phyloP scores from a whole-genome alignment of 2,888 invertebrate species.

The Hetaerina titia region DNA sequence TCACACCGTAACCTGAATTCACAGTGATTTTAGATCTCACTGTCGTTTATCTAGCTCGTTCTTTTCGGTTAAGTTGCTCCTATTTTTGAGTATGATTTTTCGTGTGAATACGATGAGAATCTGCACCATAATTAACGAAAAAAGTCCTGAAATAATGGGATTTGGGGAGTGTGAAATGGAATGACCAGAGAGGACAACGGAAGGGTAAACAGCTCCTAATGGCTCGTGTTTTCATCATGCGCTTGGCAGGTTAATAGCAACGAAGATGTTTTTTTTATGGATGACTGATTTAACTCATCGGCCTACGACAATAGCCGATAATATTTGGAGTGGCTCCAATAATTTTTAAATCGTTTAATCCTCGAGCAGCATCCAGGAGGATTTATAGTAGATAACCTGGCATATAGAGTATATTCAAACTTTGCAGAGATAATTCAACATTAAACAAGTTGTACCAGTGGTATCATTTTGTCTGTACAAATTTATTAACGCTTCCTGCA shows the following conservation, averaged over 20 bases:
- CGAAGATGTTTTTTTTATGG: background rate
- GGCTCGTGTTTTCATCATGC: background rate
- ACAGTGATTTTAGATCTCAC: background rate
- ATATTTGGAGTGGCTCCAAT: background rate
- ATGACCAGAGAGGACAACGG: background rate
- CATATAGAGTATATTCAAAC: too few relatives aligned
- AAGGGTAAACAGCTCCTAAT: background rate
- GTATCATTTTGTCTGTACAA: too few relatives aligned
- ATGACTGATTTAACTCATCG: background rate
- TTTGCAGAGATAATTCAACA: too few relatives aligned
- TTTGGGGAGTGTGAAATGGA: background rate
- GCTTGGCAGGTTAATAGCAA: constrained; percentile 17
- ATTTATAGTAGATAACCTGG: background rate
- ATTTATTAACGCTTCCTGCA: too few relatives aligned
- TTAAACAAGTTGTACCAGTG: too few relatives aligned
- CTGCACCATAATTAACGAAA: background rate
- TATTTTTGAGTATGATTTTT: background rate
- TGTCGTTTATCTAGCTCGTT: background rate
- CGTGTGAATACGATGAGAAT: background rate
- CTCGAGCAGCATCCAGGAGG: background rate
- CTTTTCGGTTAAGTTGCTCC: background rate
- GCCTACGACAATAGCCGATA: background rate
- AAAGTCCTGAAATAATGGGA: background rate
- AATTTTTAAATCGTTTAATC: background rate
- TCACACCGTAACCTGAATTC: background rate